These are phyloP conservation scores for Eilema depressum DNA, from an alignment of 2,888 invertebrate species.

Conservation along the genomic window DNA sequence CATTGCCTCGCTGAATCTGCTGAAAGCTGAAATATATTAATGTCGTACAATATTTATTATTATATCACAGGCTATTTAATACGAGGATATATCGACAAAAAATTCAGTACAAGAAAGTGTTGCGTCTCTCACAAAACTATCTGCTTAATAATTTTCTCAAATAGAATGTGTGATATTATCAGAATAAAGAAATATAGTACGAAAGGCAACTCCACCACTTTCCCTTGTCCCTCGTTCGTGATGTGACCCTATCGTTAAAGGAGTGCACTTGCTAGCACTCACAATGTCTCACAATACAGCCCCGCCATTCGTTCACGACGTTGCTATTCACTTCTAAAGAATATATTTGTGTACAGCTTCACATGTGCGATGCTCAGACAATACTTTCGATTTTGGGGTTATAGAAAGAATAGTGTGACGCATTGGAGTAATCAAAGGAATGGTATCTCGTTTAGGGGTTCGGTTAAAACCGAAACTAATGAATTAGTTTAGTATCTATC, in stretches of 20 bases:
- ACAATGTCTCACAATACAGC: conserved; percentile 36
- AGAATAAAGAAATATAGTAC: not conserved
- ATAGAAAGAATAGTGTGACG: conserved; percentile 4
- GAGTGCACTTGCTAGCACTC: conserved; percentile 68
- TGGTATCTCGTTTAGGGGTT: conserved; percentile 3
- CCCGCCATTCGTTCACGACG: conserved; percentile 49
- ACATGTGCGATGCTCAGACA: conserved; percentile 7
- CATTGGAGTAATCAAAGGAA: not conserved
- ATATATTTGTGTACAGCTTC: conserved; percentile 12
- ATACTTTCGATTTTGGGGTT: conserved; percentile 8
- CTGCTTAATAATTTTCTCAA: too few relatives aligned
- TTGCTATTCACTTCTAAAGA: conserved; percentile 24
- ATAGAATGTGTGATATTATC: not conserved
- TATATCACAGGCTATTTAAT: too few relatives aligned
- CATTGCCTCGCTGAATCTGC: too few relatives aligned
- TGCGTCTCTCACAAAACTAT: too few relatives aligned
- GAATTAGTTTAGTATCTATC: not conserved
- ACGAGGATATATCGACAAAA: too few relatives aligned
- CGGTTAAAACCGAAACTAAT: not conserved
- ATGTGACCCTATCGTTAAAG: conserved; percentile 61
- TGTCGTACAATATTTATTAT: too few relatives aligned
- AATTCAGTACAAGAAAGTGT: too few relatives aligned
- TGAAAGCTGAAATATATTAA: too few relatives aligned
- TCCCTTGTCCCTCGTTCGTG: conserved; percentile 31
- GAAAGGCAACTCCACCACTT: conserved; percentile 47